Conservation (phyloP, 2,113 vertebrate species). For the Callorhinus ursinus region DNA sequence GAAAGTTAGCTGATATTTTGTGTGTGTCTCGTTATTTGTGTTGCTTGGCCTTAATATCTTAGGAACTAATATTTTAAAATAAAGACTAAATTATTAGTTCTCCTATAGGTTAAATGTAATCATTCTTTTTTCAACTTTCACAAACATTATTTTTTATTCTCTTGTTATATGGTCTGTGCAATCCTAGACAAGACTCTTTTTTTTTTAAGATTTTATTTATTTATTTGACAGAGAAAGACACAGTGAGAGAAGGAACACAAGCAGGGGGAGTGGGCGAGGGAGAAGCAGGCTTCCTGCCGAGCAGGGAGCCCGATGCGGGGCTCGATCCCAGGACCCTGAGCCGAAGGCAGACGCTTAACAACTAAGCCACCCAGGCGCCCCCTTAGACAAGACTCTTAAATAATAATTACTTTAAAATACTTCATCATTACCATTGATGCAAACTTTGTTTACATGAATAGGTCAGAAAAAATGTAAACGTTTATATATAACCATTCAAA, state of each 20-base stretch:
- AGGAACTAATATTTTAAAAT: conserved; percentile 22
- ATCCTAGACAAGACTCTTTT: not conserved
- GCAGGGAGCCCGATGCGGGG: too few species aligned
- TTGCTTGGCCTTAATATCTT: conserved; percentile 5
- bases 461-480: not conserved
- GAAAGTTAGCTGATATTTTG: not conserved
- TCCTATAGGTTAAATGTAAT: not conserved
- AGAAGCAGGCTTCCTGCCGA: too few species aligned
- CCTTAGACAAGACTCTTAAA: not conserved
- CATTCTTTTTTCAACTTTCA: not conserved
- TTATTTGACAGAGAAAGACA: too few species aligned
- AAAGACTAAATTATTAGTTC: not conserved
- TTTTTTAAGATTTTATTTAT: too few species aligned
- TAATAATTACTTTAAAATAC: not conserved
- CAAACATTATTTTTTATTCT: not conserved
- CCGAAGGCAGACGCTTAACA: too few species aligned
- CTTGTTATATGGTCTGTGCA: not conserved
- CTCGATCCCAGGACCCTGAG: too few species aligned
- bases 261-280: too few species aligned
- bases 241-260: too few species aligned
- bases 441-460: not conserved
- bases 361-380: too few species aligned
- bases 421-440: not conserved
- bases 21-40: not conserved
- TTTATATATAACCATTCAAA: not conserved